Percentiles rank a stretch among this genome's conserved stretches.
These are phyloP conservation scores for Chorisops tibialis DNA, from an alignment of 2,888 invertebrate species.

Conservation along the genomic window DNA sequence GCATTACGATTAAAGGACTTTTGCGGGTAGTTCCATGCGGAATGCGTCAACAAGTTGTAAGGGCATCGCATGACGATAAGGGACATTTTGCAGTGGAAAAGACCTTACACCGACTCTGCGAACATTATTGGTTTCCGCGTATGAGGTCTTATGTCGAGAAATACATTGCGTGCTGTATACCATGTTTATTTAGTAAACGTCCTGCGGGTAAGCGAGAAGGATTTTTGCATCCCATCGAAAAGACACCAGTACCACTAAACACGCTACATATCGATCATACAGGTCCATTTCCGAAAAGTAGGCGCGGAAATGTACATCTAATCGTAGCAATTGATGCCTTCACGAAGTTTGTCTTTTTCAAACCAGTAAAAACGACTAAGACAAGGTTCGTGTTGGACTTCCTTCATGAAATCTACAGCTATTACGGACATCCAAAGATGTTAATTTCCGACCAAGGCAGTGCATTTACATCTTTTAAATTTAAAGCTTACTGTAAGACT, in stretches of 20 bases:
- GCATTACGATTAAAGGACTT: constrained; percentile 3
- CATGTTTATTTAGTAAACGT: constrained; percentile 30
- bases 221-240: constrained; percentile 26
- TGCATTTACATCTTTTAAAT: constrained; percentile 27
- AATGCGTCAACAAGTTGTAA: constrained; percentile 33
- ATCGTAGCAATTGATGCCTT: constrained; percentile 37
- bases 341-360: constrained; percentile 18
- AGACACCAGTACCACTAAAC: constrained; percentile 37
- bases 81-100: constrained; percentile 36
- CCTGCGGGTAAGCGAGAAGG: constrained; percentile 26
- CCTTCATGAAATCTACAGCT: constrained; percentile 28
- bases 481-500: constrained; percentile 15
- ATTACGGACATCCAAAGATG: constrained; percentile 24
- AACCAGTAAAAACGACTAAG: constrained; percentile 27
- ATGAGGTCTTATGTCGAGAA: constrained; percentile 26
- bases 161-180: constrained; percentile 29
- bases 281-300: constrained; percentile 40
- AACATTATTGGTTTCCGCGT: constrained; percentile 19
- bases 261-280: constrained; percentile 43
- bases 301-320: constrained; percentile 36
- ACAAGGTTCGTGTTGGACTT: constrained; percentile 20
- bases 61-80: constrained; percentile 34
- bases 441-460: constrained; percentile 29
- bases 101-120: constrained; percentile 15
- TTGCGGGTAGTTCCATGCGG: constrained; percentile 34